Evolutionary conservation across 2,888 invertebrate genomes (phyloP), one percentile per base, ranked within the genome.

Genomic region (Stomorhina lunata): DNA sequence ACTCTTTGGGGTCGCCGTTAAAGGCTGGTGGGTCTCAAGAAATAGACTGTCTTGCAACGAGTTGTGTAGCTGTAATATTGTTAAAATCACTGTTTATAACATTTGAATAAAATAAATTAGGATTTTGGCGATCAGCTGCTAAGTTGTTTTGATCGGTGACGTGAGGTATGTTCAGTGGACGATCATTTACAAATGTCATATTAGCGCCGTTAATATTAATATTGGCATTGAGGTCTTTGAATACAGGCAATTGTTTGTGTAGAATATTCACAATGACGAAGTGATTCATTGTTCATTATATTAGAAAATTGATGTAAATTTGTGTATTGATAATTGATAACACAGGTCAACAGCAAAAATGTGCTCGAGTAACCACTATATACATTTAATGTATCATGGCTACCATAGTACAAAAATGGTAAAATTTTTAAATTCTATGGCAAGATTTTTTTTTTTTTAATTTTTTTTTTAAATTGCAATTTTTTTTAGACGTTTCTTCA

Each of bases 71-170:
- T 45, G 27, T 45, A 29, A 40, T 65, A 29, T 45, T 17, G n/a
- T 7, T 9, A 0, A 29, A 12, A 32, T 43, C 17, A 32, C 45
- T 45, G 29, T 15, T 65, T n/a, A 17, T 20, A 12, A 15, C 6
- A 20, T 34, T 37, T 37, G 17, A 10, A 59, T 34, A 45, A 15
- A 17, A 17, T n/a, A 22, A 55, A 59, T 37, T 29, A 32, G 45
- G 17, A 48, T 48, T 43, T n/a, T 48, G 61, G 2, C 40, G n/a
- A 37, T 7, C 22, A 59, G 34, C 22, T 59, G 22, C n/a, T n/a
- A n/a, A n/a, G n/a, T 69, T 79, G 22, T 48, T 81, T 57, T 71
- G 65, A n/a, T 45, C 10, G n/a, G 59, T 69, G 50, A 57, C 76
- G 27, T 78, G 82, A 53, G 29, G 27, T 53, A 53, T 53, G 53